phyloP scores from a whole-genome alignment of 1,140 invertebrate genomes.

The Orussus abietinus region DNA sequence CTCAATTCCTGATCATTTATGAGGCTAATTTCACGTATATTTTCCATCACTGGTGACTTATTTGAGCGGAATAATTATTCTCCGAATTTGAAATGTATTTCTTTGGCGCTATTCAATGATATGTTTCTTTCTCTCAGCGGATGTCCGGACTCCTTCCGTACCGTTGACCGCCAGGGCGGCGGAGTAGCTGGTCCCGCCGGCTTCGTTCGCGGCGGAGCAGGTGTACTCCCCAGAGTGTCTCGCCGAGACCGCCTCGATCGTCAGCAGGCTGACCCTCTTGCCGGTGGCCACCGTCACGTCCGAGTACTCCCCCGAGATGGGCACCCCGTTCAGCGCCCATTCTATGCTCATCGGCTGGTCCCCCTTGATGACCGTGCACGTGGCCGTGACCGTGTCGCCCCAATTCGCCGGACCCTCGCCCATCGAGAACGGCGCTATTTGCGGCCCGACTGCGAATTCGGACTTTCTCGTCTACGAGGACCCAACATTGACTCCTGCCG shows the following conservation, averaged over 20 bases:
- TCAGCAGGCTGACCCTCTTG: constrained; percentile 56
- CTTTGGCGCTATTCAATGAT: no score
- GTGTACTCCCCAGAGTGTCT: constrained; percentile 64
- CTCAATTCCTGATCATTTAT: no score
- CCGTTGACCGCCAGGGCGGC: constrained; percentile 64
- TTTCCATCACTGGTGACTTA: no score
- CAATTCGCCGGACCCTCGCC: constrained; percentile 67
- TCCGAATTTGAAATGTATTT: no score
- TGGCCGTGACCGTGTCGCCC: constrained; percentile 66
- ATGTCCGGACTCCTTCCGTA: no score
- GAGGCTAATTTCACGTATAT: no score
- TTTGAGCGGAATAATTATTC: no score
- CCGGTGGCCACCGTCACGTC: constrained; percentile 54
- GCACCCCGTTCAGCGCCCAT: constrained; percentile 64
- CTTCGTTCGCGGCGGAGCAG: constrained; percentile 60
- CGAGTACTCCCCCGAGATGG: constrained; percentile 33
- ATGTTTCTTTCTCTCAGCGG: no score
- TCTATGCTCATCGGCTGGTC: constrained; percentile 69
- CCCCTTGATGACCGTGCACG: constrained; percentile 71
- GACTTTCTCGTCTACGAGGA: no score
- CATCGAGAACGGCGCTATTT: constrained; percentile 64
- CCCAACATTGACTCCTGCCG: no score
- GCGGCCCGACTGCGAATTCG: constrained; percentile 62
- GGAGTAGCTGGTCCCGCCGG: constrained; percentile 58
- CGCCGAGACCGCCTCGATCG: constrained; percentile 58